A percentile compares a stretch with the other conserved stretches of the same genome.
Evolutionary conservation across 2,113 vertebrate genomes (phyloP).

Genomic region (Phylloscopus trochilus): DNA sequence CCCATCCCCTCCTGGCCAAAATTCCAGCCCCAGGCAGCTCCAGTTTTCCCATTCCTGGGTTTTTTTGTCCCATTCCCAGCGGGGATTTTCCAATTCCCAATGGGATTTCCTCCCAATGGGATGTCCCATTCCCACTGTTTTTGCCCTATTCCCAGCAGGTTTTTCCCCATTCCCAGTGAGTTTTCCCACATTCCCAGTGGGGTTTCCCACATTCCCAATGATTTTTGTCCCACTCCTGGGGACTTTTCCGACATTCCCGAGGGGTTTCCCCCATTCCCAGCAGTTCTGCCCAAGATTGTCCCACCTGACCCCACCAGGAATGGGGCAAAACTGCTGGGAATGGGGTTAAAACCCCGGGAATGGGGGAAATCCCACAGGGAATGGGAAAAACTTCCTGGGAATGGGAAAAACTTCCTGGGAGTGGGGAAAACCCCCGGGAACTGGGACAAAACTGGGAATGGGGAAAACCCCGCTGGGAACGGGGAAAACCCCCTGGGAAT

Average conservation of each 20-base stretch:
- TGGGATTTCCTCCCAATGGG: neutral
- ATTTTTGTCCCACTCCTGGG: neutral
- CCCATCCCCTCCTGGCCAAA: neutral
- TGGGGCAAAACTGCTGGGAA: neutral
- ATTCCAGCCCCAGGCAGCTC: neutral
- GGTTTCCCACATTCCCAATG: neutral
- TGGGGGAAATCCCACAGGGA: neutral
- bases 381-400: neutral
- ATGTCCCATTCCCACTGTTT: too few species aligned
- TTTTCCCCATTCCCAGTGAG: neutral
- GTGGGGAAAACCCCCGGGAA: too few species aligned
- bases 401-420: too few species aligned
- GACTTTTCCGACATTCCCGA: neutral
- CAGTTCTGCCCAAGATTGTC: neutral
- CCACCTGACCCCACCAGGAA: neutral
- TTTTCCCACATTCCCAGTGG: neutral
- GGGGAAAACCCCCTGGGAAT: too few species aligned
- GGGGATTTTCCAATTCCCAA: neutral
- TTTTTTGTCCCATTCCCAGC: neutral
- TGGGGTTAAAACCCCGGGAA: neutral
- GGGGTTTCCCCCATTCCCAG: neutral
- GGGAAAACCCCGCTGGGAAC: too few species aligned
- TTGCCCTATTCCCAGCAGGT: neutral
- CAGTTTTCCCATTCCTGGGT: neutral
- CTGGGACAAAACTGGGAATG: too few species aligned